Evolutionary conservation across 2,888 invertebrate species (phyloP).

Genomic region (Cataglyphis cursor): DNA sequence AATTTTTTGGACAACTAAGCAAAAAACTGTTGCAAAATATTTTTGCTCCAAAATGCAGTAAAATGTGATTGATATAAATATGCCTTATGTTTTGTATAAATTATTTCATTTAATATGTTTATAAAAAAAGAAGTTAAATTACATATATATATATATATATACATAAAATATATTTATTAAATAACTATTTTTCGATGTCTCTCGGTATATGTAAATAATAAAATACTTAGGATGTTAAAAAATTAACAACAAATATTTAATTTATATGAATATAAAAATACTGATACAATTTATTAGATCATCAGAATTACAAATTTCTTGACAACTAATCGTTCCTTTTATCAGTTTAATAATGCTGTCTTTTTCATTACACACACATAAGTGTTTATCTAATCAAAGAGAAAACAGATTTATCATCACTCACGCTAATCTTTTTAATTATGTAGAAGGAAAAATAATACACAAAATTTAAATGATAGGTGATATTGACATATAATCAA

Average conservation of each 20-base stretch:
- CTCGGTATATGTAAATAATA: slow-evolving; percentile 3
- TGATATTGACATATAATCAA: background rate
- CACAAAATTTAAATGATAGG: background rate
- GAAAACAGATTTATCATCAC: background rate
- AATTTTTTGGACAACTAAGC: background rate
- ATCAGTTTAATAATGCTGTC: background rate
- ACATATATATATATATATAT: background rate
- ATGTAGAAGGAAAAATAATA: background rate
- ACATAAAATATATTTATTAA: background rate
- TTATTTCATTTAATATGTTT: background rate
- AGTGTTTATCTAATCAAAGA: background rate
- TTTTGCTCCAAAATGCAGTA: background rate
- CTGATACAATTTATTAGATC: background rate
- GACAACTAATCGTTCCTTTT: background rate
- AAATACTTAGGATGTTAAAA: slow-evolving; percentile 10
- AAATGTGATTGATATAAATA: background rate
- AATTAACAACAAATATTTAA: background rate
- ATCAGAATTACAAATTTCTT: background rate
- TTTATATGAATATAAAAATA: background rate
- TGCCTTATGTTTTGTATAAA: slow-evolving; percentile 9
- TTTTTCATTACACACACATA: background rate
- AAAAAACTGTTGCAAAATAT: background rate
- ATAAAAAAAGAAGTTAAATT: background rate
- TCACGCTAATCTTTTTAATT: background rate
- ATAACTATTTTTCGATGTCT: background rate